A percentile compares a stretch with the other conserved stretches of the same genome.
Conservation (phyloP, 2,113 vertebrate species). For the Calonectris borealis region DNA sequence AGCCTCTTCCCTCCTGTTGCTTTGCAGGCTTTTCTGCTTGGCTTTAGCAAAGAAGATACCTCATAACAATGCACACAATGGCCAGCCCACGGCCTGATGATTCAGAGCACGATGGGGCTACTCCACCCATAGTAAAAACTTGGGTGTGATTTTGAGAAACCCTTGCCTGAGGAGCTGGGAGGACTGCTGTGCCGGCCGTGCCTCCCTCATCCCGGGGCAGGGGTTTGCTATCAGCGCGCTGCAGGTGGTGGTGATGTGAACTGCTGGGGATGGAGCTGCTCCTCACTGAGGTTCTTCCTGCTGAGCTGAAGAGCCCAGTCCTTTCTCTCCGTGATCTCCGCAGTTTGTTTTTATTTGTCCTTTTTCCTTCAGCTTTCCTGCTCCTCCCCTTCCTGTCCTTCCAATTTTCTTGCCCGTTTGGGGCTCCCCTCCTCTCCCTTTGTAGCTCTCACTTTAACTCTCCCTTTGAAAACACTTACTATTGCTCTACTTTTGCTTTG, state of each 20-base stretch:
- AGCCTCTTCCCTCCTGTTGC: not conserved
- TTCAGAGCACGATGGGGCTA: not conserved
- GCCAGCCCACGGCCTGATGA: not conserved
- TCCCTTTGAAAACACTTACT: not conserved
- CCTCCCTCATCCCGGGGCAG: not conserved
- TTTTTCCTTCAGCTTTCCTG: not conserved
- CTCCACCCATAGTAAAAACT: constrained; percentile 41
- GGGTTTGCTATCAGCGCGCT: not conserved
- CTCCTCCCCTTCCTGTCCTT: not conserved
- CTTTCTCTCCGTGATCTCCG: not conserved
- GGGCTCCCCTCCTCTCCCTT: not conserved
- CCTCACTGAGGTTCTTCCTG: accelerated
- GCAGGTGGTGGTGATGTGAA: not conserved
- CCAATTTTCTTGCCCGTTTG: not conserved
- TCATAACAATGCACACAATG: not conserved
- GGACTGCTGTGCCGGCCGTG: accelerated
- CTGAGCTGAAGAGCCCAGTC: not conserved
- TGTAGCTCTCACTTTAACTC: not conserved
- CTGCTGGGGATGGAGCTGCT: not conserved
- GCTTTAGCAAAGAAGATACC: not conserved
- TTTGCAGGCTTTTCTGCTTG: not conserved
- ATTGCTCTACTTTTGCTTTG: not conserved
- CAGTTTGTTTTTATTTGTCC: not conserved
- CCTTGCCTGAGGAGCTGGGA: not conserved
- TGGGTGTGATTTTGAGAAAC: not conserved